Evolutionary conservation across 2,888 invertebrate genomes (phyloP), one percentile per base, ranked within the genome.

Genomic region (Drosophila peninsularis): DNA sequence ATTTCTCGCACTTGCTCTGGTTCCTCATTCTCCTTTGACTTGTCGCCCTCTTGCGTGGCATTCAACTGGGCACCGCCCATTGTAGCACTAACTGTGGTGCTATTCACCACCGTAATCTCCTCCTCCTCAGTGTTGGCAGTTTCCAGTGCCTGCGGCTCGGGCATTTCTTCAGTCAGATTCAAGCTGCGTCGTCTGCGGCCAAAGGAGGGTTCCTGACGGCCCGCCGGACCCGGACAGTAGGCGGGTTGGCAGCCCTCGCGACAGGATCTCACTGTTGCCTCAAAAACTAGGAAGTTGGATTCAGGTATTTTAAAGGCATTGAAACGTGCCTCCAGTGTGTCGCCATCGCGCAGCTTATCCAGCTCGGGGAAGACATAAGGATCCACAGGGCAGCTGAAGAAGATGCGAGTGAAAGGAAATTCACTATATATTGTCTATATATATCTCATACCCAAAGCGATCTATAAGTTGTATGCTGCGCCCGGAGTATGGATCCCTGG

Each of bases 261-360:
- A 84, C 98, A 98, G 0, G 97, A 97, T 62, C 96, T 93, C 0
- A 98, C 98, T 0, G 97, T 98, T 0, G 98, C 98, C 92, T 98
- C 98, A 89, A 98, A 98, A 0, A 98, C 97, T 80, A 98, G 93
- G 94, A 97, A 97, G 92, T 98, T 98, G 0, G 98, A 98, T 93
- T 98, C 98, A 0, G 98, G 98, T 76, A 98, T 97, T 93, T 98
- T 98, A 91, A 98, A 98, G 0, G 98, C 98, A 91, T 98, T 97
- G 92, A 98, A 98, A 85, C 97, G 94, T 0, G 98, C 97, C 93
- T 98, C 97, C 57, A 98, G 93, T 5, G 96, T 97, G 89, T 97
- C 97, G 0, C 97, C 96, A 83, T 95, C 97, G 27, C 98, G 94
- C 0, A 97, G 95, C 89, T 96, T 95, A 90, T 97, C 97, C 79